Base-by-base conservation (phyloP, 2,797 vertebrate genomes). In the Myotis daubentonii region DNA sequence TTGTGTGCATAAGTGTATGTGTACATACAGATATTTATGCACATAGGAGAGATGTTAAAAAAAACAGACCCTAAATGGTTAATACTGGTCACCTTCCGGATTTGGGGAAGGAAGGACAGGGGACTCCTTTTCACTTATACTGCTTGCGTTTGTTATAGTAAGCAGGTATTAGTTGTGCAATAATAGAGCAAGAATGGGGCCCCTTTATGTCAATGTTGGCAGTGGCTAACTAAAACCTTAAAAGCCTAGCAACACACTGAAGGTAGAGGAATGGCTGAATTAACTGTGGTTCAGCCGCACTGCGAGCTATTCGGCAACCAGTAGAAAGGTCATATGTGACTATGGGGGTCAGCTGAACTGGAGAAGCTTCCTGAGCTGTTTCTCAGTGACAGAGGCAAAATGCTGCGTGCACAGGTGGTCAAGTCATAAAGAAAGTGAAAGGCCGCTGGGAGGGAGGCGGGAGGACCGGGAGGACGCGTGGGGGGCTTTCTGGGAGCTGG, bases 391-490 rank as follows among this genome's bases (percentile, higher is more conserved):
- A 71, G 84, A 51, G 74, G 57, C 33, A 16, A 88, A 53, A 15
- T 8, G 28, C 25, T 15, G 6, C 11, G 0, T 4, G 25, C n/a
- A 0, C 0, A 17, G 72, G 22, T 10, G n/a, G 36, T 51, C 76
- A 44, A 68, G n/a, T 74, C 10, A 20, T 8, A n/a, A 23, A 74
- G 33, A 57, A 51, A 16, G 22, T 5, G 9, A n/a, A 36, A 36
- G 36, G 16, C 82, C 2, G 44, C 0, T 4, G n/a, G 9, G 47
- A 10, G 68, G 80, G 13, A 2, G 13, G 44, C 25, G 17, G 2
- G 30, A n/a, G 2, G 25, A 25, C 3, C 5, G 13, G 5, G 7
- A 6, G 15, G 23, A 16, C 8, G 9, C 5, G 10, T 2, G 0
- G 6, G 49, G 19, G 30, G 13, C 7, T 33, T 68, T 51, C 79